Evolutionary conservation across 2,888 invertebrate genomes (phyloP).

Genomic region (Parnassius orleans): DNA sequence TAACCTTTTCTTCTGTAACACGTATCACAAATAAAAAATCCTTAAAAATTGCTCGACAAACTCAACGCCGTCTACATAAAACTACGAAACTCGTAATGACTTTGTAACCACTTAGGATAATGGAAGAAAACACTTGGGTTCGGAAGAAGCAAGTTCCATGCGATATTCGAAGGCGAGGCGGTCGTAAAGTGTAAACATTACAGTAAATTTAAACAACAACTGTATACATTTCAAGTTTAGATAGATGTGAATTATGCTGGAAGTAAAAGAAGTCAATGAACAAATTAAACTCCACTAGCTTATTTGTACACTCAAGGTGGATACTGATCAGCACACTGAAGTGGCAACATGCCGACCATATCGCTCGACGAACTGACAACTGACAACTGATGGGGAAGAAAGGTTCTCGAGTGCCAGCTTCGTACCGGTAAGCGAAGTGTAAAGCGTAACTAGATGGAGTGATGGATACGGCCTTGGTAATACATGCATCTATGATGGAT

Average conservation of each 20-base stretch:
- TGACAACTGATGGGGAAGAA: no score
- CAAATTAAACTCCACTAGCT: background rate
- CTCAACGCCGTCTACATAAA: slow-evolving; percentile 23
- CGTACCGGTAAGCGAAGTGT: no score
- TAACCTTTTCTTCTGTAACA: slow-evolving; percentile 17
- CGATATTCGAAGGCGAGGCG: slow-evolving; percentile 36
- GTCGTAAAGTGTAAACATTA: slow-evolving; percentile 44
- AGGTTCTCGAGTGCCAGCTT: no score
- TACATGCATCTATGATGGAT: no score
- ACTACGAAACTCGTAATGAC: slow-evolving; percentile 26
- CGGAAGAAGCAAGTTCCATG: slow-evolving; percentile 41
- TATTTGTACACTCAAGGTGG: no score
- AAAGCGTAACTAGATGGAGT: no score
- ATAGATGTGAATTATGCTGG: background rate
- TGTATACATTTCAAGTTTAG: slow-evolving; percentile 16
- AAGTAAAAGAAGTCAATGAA: background rate
- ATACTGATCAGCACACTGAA: no score
- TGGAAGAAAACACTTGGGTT: slow-evolving; percentile 50
- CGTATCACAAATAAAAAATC: slow-evolving; percentile 22
- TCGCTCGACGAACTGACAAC: no score
- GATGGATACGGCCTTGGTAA: no score
- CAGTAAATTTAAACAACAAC: slow-evolving; percentile 28
- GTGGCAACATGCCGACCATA: no score
- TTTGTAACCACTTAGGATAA: slow-evolving; percentile 40
- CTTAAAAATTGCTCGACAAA: slow-evolving; percentile 27